A percentile compares a stretch with the other conserved stretches of the same genome.
Conservation (phyloP, 2,113 vertebrate species). For the Melanotaenia duboulayi region DNA sequence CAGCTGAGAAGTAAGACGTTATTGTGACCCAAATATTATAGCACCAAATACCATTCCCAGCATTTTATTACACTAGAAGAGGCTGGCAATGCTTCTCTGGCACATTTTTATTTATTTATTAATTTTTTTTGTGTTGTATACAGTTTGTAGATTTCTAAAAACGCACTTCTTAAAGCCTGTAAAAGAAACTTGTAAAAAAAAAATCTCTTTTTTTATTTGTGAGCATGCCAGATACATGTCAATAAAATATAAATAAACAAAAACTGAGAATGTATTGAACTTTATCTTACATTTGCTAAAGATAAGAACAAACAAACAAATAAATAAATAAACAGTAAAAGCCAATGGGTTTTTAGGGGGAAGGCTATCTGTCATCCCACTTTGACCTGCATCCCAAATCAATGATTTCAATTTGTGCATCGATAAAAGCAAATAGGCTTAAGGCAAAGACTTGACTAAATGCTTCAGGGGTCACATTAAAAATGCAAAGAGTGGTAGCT, state of each 20-base stretch:
- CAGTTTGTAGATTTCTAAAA: neutral
- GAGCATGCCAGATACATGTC: neutral
- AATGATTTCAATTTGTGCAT: slow-evolving; percentile 70
- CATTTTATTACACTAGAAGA: slow-evolving; percentile 75
- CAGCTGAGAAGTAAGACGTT: slow-evolving; percentile 76
- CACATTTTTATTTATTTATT: slow-evolving; percentile 43
- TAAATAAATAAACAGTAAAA: slow-evolving; percentile 18
- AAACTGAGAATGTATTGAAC: slow-evolving; percentile 35
- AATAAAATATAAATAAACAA: slow-evolving; percentile 9
- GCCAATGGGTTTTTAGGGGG: slow-evolving; percentile 37
- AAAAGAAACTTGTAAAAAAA: too few relatives aligned
- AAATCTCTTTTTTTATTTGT: neutral
- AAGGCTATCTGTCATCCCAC: slow-evolving; percentile 53
- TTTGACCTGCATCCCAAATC: slow-evolving; percentile 69
- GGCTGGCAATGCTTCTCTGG: slow-evolving; percentile 54
- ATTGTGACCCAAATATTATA: slow-evolving; percentile 81
- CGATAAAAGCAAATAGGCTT: slow-evolving; percentile 56
- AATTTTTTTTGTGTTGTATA: neutral
- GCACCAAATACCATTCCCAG: slow-evolving; percentile 72
- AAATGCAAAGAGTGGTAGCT: slow-evolving; percentile 60
- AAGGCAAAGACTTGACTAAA: slow-evolving; percentile 54
- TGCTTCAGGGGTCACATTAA: slow-evolving; percentile 59
- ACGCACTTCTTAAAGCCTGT: neutral
- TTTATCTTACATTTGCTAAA: slow-evolving; percentile 31
- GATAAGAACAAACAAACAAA: slow-evolving; percentile 30